Base-by-base conservation (phyloP, 2,888 invertebrate genomes). In the Nematopogon swammerdamellus region DNA sequence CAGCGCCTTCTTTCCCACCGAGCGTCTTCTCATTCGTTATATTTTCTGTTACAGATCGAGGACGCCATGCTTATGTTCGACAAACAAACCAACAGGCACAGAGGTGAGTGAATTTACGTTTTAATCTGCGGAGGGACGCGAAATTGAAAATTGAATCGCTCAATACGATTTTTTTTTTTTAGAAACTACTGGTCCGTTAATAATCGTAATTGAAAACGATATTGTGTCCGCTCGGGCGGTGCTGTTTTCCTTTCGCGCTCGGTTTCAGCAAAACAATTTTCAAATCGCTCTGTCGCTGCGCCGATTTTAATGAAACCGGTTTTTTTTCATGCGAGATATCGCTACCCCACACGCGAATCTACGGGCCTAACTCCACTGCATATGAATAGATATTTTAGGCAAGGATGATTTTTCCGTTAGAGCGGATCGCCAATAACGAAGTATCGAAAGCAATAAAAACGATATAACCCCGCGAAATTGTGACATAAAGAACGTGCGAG, bases 61-160 rank as follows among this genome's bases (percentile, higher is more conserved):
- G 97, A 97, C 77, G 97, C 98, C 65, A 99, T 99, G 98, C 88
- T 99, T 75, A 99, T 99, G 99, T 99, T 98, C 83, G 99, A 99
- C 84, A 99, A 99, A 87, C 96, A 97, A 80, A 99, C 99, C 72
- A 98, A 98, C 86, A 91, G 99, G 84, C 99, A 99, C 85, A 92
- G 99, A 92, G 94, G 94, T 94, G 79, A 89, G 89, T 82, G 52
- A 45, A 42, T 25, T 36, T 14, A 36, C 25, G 4, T 25, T 25
- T 25, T 8, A 25, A 25, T 25, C 25, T 25, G 25, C 25, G 4
- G 25, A 25, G 25, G 4, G 25, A 25, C 5, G 25, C 25, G 25
- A 25, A n/a, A 6, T 25, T 8, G 8, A 25, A 25, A 25, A 25
- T 6, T 25, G 25, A 25, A 25, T 25, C 8, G 5, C 8, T 25